phyloP scores from a whole-genome alignment of 2,113 vertebrate species.

The Peromyscus leucopus region DNA sequence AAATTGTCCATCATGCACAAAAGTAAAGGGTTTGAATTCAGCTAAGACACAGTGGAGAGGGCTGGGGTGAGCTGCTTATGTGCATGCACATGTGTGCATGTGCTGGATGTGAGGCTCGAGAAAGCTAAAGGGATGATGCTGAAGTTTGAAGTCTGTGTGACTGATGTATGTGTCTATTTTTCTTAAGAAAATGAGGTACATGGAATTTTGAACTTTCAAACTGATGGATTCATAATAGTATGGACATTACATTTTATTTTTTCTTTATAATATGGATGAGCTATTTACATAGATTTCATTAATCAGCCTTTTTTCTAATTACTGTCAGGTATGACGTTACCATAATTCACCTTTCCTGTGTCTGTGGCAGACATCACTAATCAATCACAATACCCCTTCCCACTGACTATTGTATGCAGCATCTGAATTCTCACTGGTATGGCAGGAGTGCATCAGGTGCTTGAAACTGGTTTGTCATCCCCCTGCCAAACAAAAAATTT shows the following conservation, averaged over 20 bases:
- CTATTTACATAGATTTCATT: constrained; percentile 1
- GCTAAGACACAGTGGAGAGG: background rate
- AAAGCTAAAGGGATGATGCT: background rate
- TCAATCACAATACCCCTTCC: background rate
- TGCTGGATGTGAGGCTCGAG: background rate
- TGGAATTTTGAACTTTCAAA: constrained; percentile 41
- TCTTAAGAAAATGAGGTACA: background rate
- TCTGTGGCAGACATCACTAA: background rate
- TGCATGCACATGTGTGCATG: too few species aligned
- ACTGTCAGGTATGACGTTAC: background rate
- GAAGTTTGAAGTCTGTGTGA: background rate
- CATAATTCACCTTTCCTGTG: background rate
- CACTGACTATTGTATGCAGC: background rate
- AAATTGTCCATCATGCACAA: background rate
- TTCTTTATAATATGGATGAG: background rate
- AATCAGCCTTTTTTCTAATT: background rate
- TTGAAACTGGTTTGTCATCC: background rate
- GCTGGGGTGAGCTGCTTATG: background rate
- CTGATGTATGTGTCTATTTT: background rate
- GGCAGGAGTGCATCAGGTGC: background rate
- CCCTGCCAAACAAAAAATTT: background rate
- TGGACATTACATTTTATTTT: background rate
- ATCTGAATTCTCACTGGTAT: background rate
- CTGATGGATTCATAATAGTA: constrained; percentile 9
- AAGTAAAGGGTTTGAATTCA: background rate